Evolutionary conservation across 2,113 vertebrate genomes (phyloP).

Genomic region (Festucalex cinctus): DNA sequence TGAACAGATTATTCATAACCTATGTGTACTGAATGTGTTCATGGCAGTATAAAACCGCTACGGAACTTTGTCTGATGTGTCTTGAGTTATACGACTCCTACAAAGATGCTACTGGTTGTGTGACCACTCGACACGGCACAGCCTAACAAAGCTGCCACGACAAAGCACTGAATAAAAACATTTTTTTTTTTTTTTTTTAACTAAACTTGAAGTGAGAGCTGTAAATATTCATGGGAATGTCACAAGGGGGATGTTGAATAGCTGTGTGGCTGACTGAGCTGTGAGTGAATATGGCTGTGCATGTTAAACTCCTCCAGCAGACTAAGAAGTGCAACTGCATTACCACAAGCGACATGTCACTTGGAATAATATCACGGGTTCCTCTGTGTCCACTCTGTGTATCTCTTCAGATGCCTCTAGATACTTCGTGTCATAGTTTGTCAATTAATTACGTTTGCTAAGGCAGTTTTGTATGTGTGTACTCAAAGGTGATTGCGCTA

Average conservation of each 20-base stretch:
- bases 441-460: slow-evolving; percentile 6
- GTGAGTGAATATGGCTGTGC: slow-evolving; percentile 25
- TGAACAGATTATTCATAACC: no score
- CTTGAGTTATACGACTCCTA: slow-evolving; percentile 32
- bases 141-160: slow-evolving; percentile 30
- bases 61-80: slow-evolving; percentile 23
- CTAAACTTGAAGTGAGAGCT: slow-evolving; percentile 31
- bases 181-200: slow-evolving; percentile 23
- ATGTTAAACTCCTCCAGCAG: slow-evolving; percentile 27
- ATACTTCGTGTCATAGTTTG: neutral
- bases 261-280: slow-evolving; percentile 30
- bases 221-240: slow-evolving; percentile 53
- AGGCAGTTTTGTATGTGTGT: neutral
- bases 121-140: slow-evolving; percentile 29
- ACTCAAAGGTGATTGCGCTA: neutral
- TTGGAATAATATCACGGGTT: slow-evolving; percentile 1
- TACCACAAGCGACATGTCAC: slow-evolving; percentile 4
- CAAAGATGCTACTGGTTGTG: slow-evolving; percentile 20
- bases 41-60: neutral
- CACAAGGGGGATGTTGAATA: slow-evolving; percentile 40
- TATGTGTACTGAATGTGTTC: no score
- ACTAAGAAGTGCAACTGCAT: slow-evolving; percentile 13
- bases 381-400: slow-evolving; percentile 1
- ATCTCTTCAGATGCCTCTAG: neutral
- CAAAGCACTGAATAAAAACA: slow-evolving; percentile 36